Conservation (phyloP, 1,140 invertebrate species). For the Conopomorpha cramerella region DNA sequence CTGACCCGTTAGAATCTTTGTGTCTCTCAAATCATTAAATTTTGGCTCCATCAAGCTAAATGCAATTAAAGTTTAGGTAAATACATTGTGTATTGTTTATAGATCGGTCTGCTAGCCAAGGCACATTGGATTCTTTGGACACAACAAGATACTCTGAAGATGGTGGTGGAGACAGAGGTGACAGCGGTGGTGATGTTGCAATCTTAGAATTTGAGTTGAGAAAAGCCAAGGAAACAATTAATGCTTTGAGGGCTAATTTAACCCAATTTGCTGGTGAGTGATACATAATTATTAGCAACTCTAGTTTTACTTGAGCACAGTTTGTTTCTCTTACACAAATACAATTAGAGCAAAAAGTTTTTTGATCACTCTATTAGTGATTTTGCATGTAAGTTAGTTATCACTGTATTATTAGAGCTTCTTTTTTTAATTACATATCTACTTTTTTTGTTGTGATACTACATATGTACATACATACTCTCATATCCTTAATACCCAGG, state of each 20-base stretch:
- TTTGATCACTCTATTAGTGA: too few relatives aligned
- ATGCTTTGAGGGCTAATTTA: constrained; percentile 78
- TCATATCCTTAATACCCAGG: too few relatives aligned
- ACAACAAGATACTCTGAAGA: constrained; percentile 88
- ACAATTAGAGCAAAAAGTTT: constrained; percentile 3
- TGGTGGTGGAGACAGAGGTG: constrained; percentile 78
- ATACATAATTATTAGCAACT: too few relatives aligned
- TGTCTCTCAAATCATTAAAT: too few relatives aligned
- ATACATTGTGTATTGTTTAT: too few relatives aligned
- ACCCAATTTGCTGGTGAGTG: constrained; percentile 73
- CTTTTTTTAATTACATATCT: not conserved
- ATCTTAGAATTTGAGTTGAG: constrained; percentile 88
- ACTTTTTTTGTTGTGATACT: constrained; percentile 2
- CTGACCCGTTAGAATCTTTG: too few relatives aligned
- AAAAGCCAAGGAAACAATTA: constrained; percentile 87
- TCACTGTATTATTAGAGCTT: too few relatives aligned
- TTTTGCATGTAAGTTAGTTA: too few relatives aligned
- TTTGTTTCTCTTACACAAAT: too few relatives aligned
- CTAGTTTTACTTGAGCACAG: constrained; percentile 4
- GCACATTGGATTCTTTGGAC: constrained; percentile 86
- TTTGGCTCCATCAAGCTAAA: too few relatives aligned
- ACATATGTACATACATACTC: too few relatives aligned
- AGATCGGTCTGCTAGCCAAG: constrained; percentile 86
- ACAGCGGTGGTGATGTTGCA: constrained; percentile 65
- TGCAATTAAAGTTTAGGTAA: too few relatives aligned